Base-by-base conservation (phyloP, 1,140 invertebrate species). In the Apis dorsata region DNA sequence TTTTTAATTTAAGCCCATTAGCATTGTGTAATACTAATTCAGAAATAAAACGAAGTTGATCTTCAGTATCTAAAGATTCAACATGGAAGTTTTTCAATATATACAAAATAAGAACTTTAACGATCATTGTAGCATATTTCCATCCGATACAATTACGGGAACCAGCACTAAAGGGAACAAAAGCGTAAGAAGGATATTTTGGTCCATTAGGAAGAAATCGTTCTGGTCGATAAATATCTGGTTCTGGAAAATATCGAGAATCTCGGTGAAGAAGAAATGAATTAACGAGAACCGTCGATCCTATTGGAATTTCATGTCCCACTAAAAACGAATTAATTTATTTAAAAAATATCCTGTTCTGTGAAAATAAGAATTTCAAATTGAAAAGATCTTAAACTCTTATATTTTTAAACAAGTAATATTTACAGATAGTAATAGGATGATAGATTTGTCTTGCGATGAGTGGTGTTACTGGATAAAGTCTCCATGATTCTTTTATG, bases 91-190 rank as follows among this genome's bases (percentile, higher is more conserved):
- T 90, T 21, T 94, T 93, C 0, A 96, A 90, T 15, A 96, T 81
- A 1, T 92, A 89, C 0, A 95, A 92, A 57, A 96, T 81, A 0
- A 95, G 88, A 2, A 95, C 91, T 89, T 96, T 96, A 34, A 95
- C 94, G 84, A 96, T 95, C 90, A 95, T 93, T 57, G 94, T 88
- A 7, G 95, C 96, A 88, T 96, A 96, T 87, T 87, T 94, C 85
- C 90, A 90, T 51, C 94, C 93, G 71, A 92, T 92, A 72, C 92
- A 93, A 53, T 95, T 95, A 17, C 95, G 92, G 11, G 94, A 93
- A 15, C 95, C 95, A 12, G 95, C 95, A 60, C 95, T 95, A 85
- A 96, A 96, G 0, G 96, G 96, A 7, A 96, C 93, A 85, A 93
- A 96, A 0, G 95, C 89, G 84, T 93, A 96, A 15, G 94, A 73